phyloP scores from a whole-genome alignment of 2,888 invertebrate species.

The Tiliacea aurago region DNA sequence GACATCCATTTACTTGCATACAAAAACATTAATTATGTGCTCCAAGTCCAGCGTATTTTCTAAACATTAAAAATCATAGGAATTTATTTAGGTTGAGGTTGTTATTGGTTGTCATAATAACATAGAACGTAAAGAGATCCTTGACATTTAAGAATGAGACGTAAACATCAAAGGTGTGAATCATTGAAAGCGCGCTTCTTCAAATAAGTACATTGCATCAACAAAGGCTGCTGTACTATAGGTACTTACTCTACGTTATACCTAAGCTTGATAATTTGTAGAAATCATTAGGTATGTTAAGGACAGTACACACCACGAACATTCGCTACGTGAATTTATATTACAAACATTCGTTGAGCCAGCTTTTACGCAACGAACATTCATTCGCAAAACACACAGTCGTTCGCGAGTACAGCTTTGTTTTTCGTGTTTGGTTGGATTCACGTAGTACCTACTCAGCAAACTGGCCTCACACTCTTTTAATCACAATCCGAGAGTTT shows the following conservation, averaged over 20 bases:
- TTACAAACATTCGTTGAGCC: neutral
- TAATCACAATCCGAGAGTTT: too few relatives aligned
- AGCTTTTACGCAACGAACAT: neutral
- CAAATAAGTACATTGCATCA: slow-evolving; percentile 57
- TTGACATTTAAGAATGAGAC: slow-evolving; percentile 60
- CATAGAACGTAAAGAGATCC: slow-evolving; percentile 55
- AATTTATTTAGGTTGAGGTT: slow-evolving; percentile 56
- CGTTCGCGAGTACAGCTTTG: too few relatives aligned
- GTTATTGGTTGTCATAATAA: too few relatives aligned
- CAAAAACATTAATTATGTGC: slow-evolving; percentile 26
- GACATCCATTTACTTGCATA: slow-evolving; percentile 26
- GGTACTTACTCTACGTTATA: neutral
- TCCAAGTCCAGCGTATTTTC: slow-evolving; percentile 23
- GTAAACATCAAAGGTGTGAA: slow-evolving; percentile 61
- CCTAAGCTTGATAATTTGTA: slow-evolving; percentile 22
- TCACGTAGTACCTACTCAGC: neutral
- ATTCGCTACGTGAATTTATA: neutral
- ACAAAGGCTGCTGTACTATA: slow-evolving; percentile 24
- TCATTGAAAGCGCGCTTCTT: slow-evolving; percentile 57
- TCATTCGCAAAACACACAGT: neutral
- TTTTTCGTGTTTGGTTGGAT: neutral
- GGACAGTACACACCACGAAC: neutral
- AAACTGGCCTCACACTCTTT: neutral
- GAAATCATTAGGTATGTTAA: slow-evolving; percentile 15
- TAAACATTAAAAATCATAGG: slow-evolving; percentile 24